Conservation (phyloP, 1,140 invertebrate species). For the Popillia japonica region DNA sequence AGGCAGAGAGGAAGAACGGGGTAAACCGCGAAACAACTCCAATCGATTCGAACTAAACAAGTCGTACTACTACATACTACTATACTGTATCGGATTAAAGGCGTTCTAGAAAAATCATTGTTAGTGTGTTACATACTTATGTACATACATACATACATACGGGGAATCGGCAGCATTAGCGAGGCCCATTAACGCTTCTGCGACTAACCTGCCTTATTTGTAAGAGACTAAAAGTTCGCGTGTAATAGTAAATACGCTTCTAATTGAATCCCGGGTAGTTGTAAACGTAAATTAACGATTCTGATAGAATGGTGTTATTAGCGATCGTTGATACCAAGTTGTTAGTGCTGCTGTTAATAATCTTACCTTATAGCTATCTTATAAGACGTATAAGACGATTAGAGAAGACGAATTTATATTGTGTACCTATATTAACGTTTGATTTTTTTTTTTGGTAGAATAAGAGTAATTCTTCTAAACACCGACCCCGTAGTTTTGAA, state of each 20-base stretch:
- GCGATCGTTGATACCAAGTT: background rate
- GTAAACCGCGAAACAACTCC: background rate
- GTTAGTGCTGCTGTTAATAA: background rate
- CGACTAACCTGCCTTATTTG: conserved; percentile 15
- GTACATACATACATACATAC: no score
- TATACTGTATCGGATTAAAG: no score
- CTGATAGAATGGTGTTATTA: conserved; percentile 17
- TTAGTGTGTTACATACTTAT: no score
- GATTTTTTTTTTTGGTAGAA: no score
- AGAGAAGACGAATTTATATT: no score
- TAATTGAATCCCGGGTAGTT: conserved; percentile 33
- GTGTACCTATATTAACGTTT: no score
- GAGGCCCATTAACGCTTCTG: background rate
- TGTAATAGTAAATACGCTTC: conserved; percentile 22
- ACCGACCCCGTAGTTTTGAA: no score
- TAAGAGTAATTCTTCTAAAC: no score
- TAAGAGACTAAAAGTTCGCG: conserved; percentile 30
- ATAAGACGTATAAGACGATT: no score
- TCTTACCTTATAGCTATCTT: no score
- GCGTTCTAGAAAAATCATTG: conserved; percentile 14
- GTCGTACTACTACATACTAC: no score
- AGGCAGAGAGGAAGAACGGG: background rate
- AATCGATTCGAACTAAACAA: background rate
- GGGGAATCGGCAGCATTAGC: conserved; percentile 11
- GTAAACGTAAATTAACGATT: conserved; percentile 33